Evolutionary conservation across 2,113 vertebrate species (phyloP).

Genomic region (Guaruba guarouba): DNA sequence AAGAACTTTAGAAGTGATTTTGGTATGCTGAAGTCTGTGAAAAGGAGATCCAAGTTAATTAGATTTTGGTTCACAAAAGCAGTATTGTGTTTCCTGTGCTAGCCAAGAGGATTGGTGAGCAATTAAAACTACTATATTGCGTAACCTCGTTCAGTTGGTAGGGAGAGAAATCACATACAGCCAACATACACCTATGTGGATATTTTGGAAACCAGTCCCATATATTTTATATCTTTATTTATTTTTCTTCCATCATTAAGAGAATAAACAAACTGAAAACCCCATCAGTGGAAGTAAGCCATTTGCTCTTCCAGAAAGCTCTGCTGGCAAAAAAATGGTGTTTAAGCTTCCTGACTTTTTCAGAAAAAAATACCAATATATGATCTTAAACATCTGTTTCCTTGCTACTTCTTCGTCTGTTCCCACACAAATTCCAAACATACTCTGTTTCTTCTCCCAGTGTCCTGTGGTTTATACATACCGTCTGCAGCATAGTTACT

Average conservation of each 20-base stretch:
- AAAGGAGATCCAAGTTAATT: constrained; percentile 6
- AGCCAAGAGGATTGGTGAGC: not conserved
- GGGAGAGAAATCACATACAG: not conserved
- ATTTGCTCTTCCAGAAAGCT: constrained; percentile 1
- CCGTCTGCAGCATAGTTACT: constrained; percentile 47
- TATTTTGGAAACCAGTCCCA: not conserved
- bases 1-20: not conserved
- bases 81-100: not conserved
- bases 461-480: constrained; percentile 52
- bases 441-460: constrained; percentile 53
- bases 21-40: not conserved
- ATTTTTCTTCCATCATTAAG: not conserved
- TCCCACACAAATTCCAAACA: constrained; percentile 67
- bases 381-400: constrained; percentile 65
- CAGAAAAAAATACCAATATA: constrained; percentile 30
- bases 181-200: not conserved
- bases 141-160: not conserved
- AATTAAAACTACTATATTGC: not conserved
- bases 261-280: not conserved
- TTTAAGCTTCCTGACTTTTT: constrained; percentile 43
- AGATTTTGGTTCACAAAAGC: not conserved
- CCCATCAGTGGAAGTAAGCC: not conserved
- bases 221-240: not conserved
- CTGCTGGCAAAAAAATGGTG: not conserved
- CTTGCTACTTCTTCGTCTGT: constrained; percentile 49